Conservation (phyloP, 2,113 vertebrate genomes). For the Alligator sinensis region DNA sequence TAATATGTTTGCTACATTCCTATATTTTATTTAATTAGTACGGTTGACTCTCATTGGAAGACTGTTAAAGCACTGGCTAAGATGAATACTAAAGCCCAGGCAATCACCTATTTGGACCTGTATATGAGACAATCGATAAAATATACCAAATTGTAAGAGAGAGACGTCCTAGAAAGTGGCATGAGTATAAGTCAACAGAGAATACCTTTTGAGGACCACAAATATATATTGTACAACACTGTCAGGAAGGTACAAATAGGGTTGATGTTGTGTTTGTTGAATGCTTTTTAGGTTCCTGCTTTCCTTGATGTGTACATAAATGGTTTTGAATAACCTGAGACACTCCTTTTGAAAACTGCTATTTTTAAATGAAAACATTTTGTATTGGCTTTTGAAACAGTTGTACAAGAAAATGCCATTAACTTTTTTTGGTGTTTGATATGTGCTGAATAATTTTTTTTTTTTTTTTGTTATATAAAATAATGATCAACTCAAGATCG, state of each 20-base stretch:
- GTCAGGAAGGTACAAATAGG: background rate
- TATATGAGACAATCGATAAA: background rate
- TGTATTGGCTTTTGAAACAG: constrained; percentile 48
- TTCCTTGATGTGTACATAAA: background rate
- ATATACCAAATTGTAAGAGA: rapidly evolving
- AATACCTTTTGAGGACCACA: background rate
- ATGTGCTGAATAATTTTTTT: constrained; percentile 50
- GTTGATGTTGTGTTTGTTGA: background rate
- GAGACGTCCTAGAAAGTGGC: rapidly evolving
- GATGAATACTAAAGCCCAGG: background rate
- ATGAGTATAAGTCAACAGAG: background rate
- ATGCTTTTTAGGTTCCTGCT: constrained; percentile 13
- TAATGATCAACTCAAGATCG: background rate
- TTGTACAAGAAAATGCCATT: constrained; percentile 42
- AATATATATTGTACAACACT: background rate
- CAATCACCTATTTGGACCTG: rapidly evolving
- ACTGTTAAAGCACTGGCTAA: background rate
- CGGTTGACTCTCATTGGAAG: background rate
- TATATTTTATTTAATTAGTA: background rate
- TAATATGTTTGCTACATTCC: background rate
- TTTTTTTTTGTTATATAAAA: constrained; percentile 74
- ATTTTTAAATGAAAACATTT: constrained; percentile 61
- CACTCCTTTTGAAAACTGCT: constrained; percentile 13
- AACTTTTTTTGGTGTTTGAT: constrained; percentile 50
- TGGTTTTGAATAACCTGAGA: background rate